These are phyloP conservation scores for Pseudochirops corinnae DNA, from an alignment of 2,797 vertebrate species.

Conservation along the genomic window DNA sequence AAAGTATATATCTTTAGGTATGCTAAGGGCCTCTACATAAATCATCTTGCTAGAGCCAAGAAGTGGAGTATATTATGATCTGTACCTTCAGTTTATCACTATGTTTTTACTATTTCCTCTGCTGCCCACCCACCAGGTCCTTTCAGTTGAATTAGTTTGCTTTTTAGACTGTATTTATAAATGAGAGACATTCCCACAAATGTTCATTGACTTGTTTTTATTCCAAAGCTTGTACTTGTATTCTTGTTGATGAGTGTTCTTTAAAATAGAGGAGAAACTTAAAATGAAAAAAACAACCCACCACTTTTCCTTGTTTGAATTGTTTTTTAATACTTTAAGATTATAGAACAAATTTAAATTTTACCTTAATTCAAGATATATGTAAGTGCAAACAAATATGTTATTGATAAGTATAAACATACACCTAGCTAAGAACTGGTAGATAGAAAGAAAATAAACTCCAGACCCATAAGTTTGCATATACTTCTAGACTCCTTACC, in stretches of 20 bases:
- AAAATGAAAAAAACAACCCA: neutral
- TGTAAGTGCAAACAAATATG: neutral
- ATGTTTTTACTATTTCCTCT: slow-evolving; percentile 16
- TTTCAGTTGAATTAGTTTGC: neutral
- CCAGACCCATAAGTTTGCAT: neutral
- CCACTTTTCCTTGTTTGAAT: neutral
- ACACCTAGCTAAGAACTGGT: neutral
- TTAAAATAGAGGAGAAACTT: neutral
- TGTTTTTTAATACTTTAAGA: slow-evolving; percentile 12
- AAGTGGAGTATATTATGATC: neutral
- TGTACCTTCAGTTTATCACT: slow-evolving; percentile 21
- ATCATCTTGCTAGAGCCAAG: slow-evolving; percentile 24
- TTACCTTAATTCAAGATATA: neutral
- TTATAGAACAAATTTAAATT: slow-evolving; percentile 39
- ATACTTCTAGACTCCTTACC: neutral
- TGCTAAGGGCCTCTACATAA: neutral
- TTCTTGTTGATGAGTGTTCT: neutral
- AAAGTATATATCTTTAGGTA: slow-evolving; percentile 38
- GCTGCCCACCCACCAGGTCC: neutral
- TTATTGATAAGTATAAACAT: neutral
- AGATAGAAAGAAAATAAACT: neutral
- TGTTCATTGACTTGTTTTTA: neutral
- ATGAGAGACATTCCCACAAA: neutral
- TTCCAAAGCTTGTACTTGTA: neutral
- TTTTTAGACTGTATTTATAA: neutral